Evolutionary conservation across 2,888 invertebrate species (phyloP), one percentile per base, ranked within the genome.

Genomic region (Patella pellucida): DNA sequence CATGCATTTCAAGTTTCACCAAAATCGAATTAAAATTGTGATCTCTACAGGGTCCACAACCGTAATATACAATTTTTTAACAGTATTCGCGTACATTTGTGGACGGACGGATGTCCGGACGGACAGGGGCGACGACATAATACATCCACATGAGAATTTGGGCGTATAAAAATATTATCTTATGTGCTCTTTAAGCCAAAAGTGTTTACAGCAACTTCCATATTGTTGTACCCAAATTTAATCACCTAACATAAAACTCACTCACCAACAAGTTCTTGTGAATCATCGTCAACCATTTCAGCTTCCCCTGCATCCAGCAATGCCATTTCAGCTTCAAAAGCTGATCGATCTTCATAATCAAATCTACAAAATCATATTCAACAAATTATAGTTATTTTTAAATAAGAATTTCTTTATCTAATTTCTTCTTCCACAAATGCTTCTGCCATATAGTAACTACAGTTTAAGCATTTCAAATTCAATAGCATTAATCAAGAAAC

Each of bases 291-390:
- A 62, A 71, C 71, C 67, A 83, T 76, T 71, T 90, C 91, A 77
- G 83, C 85, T 69, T 91, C 91, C 78, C 90, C 83, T 51, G 90
- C 92, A 79, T 94, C 94, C 93, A 95, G 93, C 80, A 92, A 92
- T 71, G 94, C 94, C 81, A 95, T 91, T 85, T 94, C 94, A 9
- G 94, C 93, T 90, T 95, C 95, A 91, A 95, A 95, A 16, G 79
- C 79, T 54, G 85, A 87, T 7, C 84, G 85, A 80, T 87, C 86
- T 50, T 85, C 88, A 70, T 86, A 84, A 50, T 77, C 78, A 69
- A 72, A 69, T 68, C 78, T 80, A 31, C 9, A 50, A 78, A 62
- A n/a, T 31, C 52, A 54, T 23, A 31, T 27, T 15, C 23, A 3
- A 23, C 23, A 15, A 19, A 15, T 4, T 68, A 3, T 23, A 3